Evolutionary conservation across 2,797 vertebrate species (phyloP).

Genomic region (Cetoscarus ocellatus): DNA sequence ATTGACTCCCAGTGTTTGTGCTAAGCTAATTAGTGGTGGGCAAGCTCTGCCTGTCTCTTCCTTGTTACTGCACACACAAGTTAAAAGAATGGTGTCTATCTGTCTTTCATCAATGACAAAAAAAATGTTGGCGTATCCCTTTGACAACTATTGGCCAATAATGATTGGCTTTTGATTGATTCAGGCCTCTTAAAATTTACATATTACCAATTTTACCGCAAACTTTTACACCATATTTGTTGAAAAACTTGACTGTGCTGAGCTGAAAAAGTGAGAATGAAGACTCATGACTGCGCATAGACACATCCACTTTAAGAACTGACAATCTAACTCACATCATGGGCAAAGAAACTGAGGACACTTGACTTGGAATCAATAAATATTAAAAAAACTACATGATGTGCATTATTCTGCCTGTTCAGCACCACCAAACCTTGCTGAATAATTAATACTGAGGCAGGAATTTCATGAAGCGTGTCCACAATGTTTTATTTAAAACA

Average conservation of each 20-base stretch:
- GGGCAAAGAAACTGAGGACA: neutral
- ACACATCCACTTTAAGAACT: neutral
- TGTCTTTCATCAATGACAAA: no score
- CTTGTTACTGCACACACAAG: no score
- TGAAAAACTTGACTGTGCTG: neutral
- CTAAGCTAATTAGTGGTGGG: no score
- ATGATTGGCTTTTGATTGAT: no score
- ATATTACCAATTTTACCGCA: no score
- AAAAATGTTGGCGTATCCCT: no score
- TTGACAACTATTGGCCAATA: neutral
- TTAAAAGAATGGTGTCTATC: no score
- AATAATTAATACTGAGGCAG: constrained; percentile 12
- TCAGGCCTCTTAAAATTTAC: no score
- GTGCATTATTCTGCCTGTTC: constrained; percentile 6
- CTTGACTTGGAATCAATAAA: constrained; percentile 21
- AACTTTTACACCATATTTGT: neutral
- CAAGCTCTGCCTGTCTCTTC: no score
- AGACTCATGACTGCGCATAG: neutral
- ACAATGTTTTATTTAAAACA: constrained; percentile 1
- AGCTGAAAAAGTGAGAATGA: neutral
- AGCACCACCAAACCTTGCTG: neutral
- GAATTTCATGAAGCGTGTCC: neutral
- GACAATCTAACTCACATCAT: neutral
- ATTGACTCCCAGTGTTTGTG: no score
- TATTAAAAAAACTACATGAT: neutral